phyloP scores from a whole-genome alignment of 30 jellyfish, hydroid and myxozoan species.

The Haliclystus octoradiatus region DNA sequence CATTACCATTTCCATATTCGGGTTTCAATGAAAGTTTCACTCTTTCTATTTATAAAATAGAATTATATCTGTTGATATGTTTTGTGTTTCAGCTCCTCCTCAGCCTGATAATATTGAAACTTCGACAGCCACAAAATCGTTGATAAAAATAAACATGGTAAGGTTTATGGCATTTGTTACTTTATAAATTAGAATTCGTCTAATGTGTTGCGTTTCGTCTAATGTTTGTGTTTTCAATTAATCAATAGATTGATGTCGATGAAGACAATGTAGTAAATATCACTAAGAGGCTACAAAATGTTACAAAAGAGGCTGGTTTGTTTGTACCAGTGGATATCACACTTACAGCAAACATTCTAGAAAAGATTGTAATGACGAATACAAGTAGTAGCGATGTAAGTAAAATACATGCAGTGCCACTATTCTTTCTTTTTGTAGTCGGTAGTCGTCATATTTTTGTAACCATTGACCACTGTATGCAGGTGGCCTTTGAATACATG shows the following conservation, averaged over 20 bases:
- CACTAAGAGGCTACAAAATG: slow-evolving; percentile 51
- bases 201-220: neutral
- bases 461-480: neutral
- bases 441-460: neutral
- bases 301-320: slow-evolving; percentile 53
- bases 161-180: neutral
- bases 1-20: too few relatives aligned
- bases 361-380: slow-evolving; percentile 55
- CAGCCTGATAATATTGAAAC: neutral
- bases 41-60: too few relatives aligned
- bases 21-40: too few relatives aligned
- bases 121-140: neutral
- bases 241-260: slow-evolving; percentile 47
- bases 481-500: neutral
- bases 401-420: neutral
- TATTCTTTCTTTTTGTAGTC: neutral
- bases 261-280: slow-evolving; percentile 51
- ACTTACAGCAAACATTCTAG: slow-evolving; percentile 77
- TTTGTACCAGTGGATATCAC: slow-evolving; percentile 52
- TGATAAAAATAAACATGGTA: neutral
- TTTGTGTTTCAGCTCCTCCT: neutral
- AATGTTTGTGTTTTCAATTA: neutral
- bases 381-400: slow-evolving; percentile 54
- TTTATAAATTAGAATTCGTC: neutral
- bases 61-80: too few relatives aligned